These are phyloP conservation scores for Pseudochirops corinnae DNA, from an alignment of 2,797 vertebrate species.

Conservation along the genomic window DNA sequence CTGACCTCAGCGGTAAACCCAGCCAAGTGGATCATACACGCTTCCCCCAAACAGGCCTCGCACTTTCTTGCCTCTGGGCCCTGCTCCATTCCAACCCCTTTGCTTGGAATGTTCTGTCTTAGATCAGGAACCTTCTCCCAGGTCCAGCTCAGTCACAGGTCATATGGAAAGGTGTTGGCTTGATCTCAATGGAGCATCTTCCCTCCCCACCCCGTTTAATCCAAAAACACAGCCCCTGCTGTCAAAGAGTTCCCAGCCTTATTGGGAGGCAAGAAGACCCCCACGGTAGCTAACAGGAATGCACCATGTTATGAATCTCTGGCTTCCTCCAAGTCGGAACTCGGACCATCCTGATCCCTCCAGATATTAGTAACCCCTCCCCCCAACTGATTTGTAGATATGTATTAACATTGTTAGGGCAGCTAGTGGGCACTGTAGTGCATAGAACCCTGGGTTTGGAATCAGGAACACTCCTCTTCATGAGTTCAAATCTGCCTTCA, in stretches of 20 bases:
- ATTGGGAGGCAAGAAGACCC: neutral
- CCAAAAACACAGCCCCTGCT: neutral
- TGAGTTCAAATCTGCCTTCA: neutral
- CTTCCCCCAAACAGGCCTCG: neutral
- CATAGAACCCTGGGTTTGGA: neutral
- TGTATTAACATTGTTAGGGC: neutral
- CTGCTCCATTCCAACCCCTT: neutral
- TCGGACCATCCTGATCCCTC: neutral
- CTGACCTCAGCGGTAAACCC: neutral
- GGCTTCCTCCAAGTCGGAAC: neutral
- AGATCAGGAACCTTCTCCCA: neutral
- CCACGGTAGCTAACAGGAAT: neutral
- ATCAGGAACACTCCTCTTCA: neutral
- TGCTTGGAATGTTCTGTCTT: neutral
- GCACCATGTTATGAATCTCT: neutral
- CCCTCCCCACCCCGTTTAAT: neutral
- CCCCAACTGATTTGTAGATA: neutral
- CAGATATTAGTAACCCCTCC: neutral
- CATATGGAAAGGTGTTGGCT: neutral
- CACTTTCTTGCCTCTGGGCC: neutral
- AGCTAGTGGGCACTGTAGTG: too few species aligned
- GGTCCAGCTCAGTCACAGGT: neutral
- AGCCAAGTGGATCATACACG: neutral
- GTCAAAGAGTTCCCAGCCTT: neutral
- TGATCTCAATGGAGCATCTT: neutral